phyloP scores from a whole-genome alignment of 2,888 invertebrate genomes.

The Hydrotaea diabolus region DNA sequence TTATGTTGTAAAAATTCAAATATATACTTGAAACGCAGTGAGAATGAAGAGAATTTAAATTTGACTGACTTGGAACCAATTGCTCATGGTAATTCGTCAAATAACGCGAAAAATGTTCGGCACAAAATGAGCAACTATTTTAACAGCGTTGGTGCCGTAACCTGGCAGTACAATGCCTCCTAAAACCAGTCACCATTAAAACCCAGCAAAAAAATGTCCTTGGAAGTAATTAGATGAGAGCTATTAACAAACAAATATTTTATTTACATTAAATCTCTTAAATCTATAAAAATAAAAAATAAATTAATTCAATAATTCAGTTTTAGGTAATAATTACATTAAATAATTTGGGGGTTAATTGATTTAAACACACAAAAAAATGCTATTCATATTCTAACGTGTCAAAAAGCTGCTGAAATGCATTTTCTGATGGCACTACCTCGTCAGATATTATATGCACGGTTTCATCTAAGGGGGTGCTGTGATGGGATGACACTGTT shows the following conservation, averaged over 20 bases:
- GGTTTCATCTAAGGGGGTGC: constrained; percentile 1
- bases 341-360: not conserved
- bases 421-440: not conserved
- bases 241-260: not conserved
- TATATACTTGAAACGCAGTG: constrained; percentile 35
- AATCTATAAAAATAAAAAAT: not conserved
- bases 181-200: not conserved
- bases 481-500: not conserved
- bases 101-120: constrained; percentile 18
- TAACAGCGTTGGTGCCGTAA: constrained; percentile 30
- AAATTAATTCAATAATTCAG: not conserved
- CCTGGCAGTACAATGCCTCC: constrained; percentile 36
- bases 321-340: not conserved
- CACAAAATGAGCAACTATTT: constrained; percentile 38
- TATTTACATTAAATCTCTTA: not conserved
- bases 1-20: not conserved
- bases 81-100: constrained; percentile 33
- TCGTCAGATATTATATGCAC: not conserved
- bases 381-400: not conserved
- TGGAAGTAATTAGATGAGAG: not conserved
- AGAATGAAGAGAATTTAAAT: constrained; percentile 10
- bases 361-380: not conserved
- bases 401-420: not conserved
- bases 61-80: not conserved
- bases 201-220: not conserved